A percentile compares a stretch with the other conserved stretches of the same genome.
phyloP scores from a whole-genome alignment of 1,140 invertebrate genomes.

The Drosophila rufa region DNA sequence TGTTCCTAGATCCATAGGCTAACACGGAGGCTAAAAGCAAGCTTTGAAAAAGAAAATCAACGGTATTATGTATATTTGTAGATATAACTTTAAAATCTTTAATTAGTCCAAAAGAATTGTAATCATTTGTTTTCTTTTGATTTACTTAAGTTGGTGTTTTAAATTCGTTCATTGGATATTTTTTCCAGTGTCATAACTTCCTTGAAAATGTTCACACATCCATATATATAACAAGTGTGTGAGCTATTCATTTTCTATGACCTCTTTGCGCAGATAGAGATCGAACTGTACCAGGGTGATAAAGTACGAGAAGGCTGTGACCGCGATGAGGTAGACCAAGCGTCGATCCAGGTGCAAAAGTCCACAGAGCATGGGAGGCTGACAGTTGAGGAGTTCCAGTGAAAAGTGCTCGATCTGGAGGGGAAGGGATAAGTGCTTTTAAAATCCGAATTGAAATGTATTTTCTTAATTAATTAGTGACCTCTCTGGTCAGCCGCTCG shows the following conservation, averaged over 20 bases:
- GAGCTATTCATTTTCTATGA: background rate
- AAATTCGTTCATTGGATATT: background rate
- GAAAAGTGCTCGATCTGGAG: conserved; percentile 70
- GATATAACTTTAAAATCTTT: too few species aligned
- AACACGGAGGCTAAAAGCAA: too few species aligned
- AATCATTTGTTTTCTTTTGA: background rate
- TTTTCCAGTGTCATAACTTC: background rate
- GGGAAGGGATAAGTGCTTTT: background rate
- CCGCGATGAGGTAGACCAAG: conserved; percentile 68
- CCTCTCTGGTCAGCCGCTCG: conserved; percentile 56
- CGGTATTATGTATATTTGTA: too few species aligned
- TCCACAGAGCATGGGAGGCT: conserved; percentile 60
- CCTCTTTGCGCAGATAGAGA: conserved; percentile 58
- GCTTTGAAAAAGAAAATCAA: too few species aligned
- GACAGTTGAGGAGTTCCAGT: conserved; percentile 47
- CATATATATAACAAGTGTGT: too few species aligned
- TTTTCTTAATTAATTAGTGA: background rate
- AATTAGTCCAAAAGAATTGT: too few species aligned
- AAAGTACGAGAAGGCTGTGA: conserved; percentile 73
- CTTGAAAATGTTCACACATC: background rate
- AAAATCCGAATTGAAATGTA: background rate
- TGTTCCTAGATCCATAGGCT: too few species aligned
- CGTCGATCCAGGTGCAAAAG: conserved; percentile 69
- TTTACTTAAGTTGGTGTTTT: background rate
- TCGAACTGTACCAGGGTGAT: conserved; percentile 82